These are phyloP conservation scores for Paedocypris micromegethes DNA, from an alignment of 2,797 vertebrate genomes.

Conservation along the genomic window DNA sequence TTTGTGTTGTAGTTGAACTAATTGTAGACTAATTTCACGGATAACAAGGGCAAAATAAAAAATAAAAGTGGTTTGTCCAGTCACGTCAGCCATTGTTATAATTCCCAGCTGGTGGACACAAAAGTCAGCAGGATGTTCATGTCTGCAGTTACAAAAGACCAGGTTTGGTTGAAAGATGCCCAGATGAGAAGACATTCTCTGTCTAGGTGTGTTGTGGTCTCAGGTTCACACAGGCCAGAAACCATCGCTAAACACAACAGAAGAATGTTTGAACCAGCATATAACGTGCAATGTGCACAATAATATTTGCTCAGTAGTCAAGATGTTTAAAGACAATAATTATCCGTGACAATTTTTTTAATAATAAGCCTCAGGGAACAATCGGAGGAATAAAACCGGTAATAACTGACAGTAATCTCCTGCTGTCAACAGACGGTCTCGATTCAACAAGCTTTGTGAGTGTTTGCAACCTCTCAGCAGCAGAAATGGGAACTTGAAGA, in stretches of 20 bases:
- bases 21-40: conserved; percentile 25
- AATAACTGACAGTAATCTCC: conserved; percentile 39
- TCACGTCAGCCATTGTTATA: conserved; percentile 44
- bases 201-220: conserved; percentile 20
- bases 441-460: conserved; percentile 4
- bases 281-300: too few species aligned
- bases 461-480: conserved; percentile 8
- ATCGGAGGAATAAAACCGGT: conserved; percentile 6
- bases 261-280: too few species aligned
- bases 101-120: conserved; percentile 48
- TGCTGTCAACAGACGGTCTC: conserved; percentile 9
- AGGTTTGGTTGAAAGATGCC: conserved; percentile 39
- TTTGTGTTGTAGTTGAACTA: too few species aligned
- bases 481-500: not conserved
- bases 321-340: too few species aligned
- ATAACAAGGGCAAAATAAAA: conserved; percentile 27
- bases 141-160: conserved; percentile 38
- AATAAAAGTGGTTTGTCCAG: conserved; percentile 46
- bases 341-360: too few species aligned
- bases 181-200: conserved; percentile 28
- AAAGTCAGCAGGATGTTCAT: conserved; percentile 49
- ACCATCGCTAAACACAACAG: too few species aligned
- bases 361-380: too few species aligned
- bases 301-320: too few species aligned
- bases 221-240: conserved; percentile 5